These are phyloP conservation scores for Parus major DNA, from an alignment of 2,113 vertebrate species.

Conservation along the genomic window DNA sequence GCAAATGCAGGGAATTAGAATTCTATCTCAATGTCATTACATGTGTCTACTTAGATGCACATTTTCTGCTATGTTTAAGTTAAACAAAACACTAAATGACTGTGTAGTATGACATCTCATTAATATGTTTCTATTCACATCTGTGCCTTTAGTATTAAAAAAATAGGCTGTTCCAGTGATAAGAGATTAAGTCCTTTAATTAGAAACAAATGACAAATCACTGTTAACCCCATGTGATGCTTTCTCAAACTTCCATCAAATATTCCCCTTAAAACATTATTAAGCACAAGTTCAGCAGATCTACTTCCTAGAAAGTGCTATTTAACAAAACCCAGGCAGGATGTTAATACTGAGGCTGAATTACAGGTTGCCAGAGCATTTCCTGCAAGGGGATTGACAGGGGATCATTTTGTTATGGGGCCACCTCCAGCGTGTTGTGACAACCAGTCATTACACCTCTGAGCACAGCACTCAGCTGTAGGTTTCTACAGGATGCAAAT, in stretches of 20 bases:
- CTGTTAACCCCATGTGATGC: constrained; percentile 91
- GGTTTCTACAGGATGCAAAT: constrained; percentile 96
- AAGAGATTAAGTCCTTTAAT: constrained; percentile 94
- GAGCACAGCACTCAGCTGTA: constrained; percentile 95
- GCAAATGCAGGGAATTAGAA: constrained; percentile 76
- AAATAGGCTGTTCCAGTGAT: constrained; percentile 87
- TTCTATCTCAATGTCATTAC: constrained; percentile 78
- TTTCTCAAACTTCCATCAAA: constrained; percentile 88
- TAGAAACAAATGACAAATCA: constrained; percentile 97
- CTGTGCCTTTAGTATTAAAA: constrained; percentile 87
- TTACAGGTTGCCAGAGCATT: constrained; percentile 97
- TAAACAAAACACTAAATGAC: constrained; percentile 86
- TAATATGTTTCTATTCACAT: constrained; percentile 88
- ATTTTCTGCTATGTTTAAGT: constrained; percentile 87
- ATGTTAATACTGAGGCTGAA: constrained; percentile 88
- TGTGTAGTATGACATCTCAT: constrained; percentile 83
- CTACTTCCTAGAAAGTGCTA: constrained; percentile 98
- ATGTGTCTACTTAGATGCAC: constrained; percentile 79
- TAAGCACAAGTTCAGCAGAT: constrained; percentile 97
- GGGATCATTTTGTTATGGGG: constrained; percentile 97
- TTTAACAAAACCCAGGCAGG: constrained; percentile 96
- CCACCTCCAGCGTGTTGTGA: constrained; percentile 99
- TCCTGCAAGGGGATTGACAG: constrained; percentile 94
- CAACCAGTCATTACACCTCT: constrained; percentile 98
- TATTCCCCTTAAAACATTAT: constrained; percentile 90